A percentile compares a stretch with the other conserved stretches of the same genome.
These are phyloP conservation scores for Drosophila eugracilis DNA, from an alignment of 1,140 invertebrate species.

Conservation along the genomic window DNA sequence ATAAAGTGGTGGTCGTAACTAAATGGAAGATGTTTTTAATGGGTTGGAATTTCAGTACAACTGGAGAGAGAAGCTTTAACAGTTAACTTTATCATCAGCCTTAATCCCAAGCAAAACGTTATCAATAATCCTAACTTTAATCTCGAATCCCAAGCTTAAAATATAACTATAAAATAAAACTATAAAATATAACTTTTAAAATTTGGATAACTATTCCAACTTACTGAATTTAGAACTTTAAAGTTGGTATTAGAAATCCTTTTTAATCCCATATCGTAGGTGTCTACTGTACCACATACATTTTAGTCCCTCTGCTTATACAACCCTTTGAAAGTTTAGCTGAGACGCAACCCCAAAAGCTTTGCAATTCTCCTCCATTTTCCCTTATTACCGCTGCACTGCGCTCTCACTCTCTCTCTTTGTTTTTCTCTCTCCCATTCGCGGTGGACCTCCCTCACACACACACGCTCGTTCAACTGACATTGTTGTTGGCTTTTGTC, in stretches of 20 bases:
- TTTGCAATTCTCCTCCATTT: constrained; percentile 12
- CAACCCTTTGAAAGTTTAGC: constrained; percentile 39
- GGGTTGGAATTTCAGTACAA: too few species aligned
- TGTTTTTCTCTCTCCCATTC: constrained; percentile 5
- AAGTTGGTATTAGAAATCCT: background rate
- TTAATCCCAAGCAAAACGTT: too few species aligned
- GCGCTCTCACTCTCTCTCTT: background rate
- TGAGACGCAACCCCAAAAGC: constrained; percentile 35
- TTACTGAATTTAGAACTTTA: background rate
- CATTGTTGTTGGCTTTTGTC: constrained; percentile 60
- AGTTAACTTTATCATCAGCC: too few species aligned
- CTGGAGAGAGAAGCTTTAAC: too few species aligned
- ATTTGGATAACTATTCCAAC: too few species aligned
- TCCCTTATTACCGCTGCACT: background rate
- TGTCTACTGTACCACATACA: background rate
- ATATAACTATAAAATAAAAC: too few species aligned
- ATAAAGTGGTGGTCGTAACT: constrained; percentile 78
- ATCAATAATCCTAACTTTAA: too few species aligned
- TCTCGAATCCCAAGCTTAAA: too few species aligned
- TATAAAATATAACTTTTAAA: too few species aligned
- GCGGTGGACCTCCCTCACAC: constrained; percentile 10
- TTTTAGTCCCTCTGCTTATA: background rate
- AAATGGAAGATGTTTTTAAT: constrained; percentile 29
- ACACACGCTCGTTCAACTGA: constrained; percentile 10
- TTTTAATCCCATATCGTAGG: background rate